A percentile compares a stretch with the other conserved stretches of the same genome.
Evolutionary conservation across 1,140 invertebrate genomes (phyloP).

Genomic region (Musca vetustissima): DNA sequence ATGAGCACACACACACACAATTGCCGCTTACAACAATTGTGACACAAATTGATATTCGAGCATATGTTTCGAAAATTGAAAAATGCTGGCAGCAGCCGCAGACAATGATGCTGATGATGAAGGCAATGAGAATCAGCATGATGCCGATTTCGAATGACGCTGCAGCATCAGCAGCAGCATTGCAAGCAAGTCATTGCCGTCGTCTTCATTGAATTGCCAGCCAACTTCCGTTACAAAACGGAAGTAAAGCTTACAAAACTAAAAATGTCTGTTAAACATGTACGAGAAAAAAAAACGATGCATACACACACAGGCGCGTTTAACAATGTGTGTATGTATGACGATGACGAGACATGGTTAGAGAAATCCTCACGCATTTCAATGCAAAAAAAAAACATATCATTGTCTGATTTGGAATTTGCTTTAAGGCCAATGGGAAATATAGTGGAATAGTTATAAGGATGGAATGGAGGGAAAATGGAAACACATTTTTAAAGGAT

Average conservation of each 20-base stretch:
- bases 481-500: too few species aligned
- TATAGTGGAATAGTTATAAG: background rate
- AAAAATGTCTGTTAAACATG: constrained; percentile 13
- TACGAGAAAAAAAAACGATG: background rate
- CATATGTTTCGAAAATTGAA: constrained; percentile 20
- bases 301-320: background rate
- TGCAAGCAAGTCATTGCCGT: background rate
- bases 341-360: too few species aligned
- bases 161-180: too few species aligned
- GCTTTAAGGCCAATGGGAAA: background rate
- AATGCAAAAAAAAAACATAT: background rate
- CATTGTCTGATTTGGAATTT: background rate
- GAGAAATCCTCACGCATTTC: background rate
- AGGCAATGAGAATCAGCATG: too few species aligned
- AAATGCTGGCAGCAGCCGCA: background rate
- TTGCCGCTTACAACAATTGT: too few species aligned
- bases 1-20: too few species aligned
- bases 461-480: too few species aligned
- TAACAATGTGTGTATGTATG: background rate
- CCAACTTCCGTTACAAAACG: constrained; percentile 21
- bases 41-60: constrained; percentile 14
- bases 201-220: constrained; percentile 14
- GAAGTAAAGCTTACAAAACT: constrained; percentile 9
- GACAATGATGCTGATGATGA: too few species aligned
- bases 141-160: too few species aligned